Evolutionary conservation across 2,888 invertebrate genomes (phyloP), one percentile per base, ranked within the genome.

Genomic region (Plebejus argus): DNA sequence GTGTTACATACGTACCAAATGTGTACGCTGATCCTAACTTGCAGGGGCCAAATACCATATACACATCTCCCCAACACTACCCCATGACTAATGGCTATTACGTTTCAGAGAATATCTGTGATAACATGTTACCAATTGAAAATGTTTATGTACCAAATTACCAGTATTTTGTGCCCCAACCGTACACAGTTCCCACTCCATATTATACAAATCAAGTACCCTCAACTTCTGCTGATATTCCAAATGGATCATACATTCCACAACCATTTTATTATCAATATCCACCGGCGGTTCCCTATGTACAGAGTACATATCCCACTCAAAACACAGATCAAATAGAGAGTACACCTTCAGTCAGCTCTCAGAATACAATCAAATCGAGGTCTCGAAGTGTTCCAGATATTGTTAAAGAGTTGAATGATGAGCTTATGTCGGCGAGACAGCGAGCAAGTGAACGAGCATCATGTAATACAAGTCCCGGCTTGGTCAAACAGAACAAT

Each of bases 371-470:
- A 15, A 85, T 89, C 1, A 94, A 93, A 79, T 94, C 91, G 6
- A 89, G 95, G 81, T 95, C 95, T 0, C 92, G 95, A 82, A 96
- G 96, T 88, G 97, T 97, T 70, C 96, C 97, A 0, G 96, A 97
- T 87, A 97, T 97, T 86, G 95, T 97, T 28, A 95, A 95, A 84
- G 96, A 97, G 83, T 91, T 97, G 80, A 96, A 97, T 87, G 95
- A 95, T 81, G 97, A 97, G 87, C 86, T 96, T 61, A 88, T 86
- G 1, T 88, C 85, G 39, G 91, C 94, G 20, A 93, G 93, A 78
- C 89, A 93, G 74, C 91, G 94, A 75, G 93, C 93, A 3, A 91
- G 91, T 78, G 94, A 95, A 78, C 89, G 94, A 28, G 66, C 66
- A 61, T 93, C 93, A 0, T 91, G 93, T 78, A 95, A 95, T 81